phyloP scores from a whole-genome alignment of 1,140 invertebrate species.

The Drosophila simulans region DNA sequence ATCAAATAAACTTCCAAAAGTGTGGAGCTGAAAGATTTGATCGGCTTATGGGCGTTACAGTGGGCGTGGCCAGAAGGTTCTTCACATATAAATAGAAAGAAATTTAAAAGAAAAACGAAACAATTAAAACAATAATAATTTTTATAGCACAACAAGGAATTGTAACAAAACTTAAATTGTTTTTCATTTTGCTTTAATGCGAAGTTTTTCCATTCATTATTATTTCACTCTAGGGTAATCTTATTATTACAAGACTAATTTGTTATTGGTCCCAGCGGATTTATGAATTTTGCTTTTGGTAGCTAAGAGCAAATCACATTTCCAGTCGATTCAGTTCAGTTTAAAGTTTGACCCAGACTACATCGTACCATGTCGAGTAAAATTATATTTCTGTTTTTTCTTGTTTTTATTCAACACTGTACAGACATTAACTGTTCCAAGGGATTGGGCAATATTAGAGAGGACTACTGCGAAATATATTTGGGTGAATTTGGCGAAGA shows the following conservation, averaged over 20 bases:
- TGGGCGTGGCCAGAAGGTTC: too few species aligned
- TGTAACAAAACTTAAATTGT: too few species aligned
- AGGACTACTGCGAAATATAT: constrained; percentile 22
- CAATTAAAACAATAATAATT: too few species aligned
- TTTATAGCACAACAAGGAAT: too few species aligned
- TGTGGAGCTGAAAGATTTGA: too few species aligned
- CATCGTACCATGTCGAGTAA: neutral
- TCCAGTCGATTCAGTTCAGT: neutral
- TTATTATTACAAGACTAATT: neutral
- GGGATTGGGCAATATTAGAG: neutral
- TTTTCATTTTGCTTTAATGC: too few species aligned
- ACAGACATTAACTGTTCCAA: neutral
- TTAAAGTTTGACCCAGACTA: neutral
- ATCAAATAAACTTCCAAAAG: too few species aligned
- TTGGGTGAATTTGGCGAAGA: neutral
- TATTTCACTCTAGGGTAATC: neutral
- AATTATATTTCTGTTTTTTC: neutral
- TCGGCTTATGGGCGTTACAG: too few species aligned
- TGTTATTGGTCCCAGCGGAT: neutral
- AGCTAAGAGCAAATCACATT: too few species aligned
- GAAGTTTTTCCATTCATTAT: too few species aligned
- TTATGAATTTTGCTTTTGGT: neutral
- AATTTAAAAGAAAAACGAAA: too few species aligned
- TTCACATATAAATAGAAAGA: too few species aligned
- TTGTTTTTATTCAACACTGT: neutral